Base-by-base conservation (phyloP, 1,140 invertebrate species). In the Calliphora vicina region DNA sequence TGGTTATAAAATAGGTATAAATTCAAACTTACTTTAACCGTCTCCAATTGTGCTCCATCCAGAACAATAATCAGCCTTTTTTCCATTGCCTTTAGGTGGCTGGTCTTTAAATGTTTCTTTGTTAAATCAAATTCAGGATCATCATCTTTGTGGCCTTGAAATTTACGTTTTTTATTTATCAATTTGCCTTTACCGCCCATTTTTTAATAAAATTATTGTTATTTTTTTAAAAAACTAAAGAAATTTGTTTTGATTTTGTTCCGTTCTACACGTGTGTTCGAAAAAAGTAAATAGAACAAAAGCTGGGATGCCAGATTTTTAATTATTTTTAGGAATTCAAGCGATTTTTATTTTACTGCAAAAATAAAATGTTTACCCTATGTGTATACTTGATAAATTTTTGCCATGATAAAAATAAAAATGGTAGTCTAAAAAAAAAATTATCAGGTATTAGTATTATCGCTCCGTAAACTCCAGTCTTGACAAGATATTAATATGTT, bases 31-130 rank as follows among this genome's bases (percentile, higher is more conserved):
- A 98, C 97, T 93, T 99, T 99, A 0, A 98, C 97, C 82, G 96
- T 97, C 93, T 99, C 98, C 57, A 99, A 91, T 88, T 99, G 97
- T 8, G 98, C 97, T 80, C 95, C 95, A 92, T 99, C 98, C 74
- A 99, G 91, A 83, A 99, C 94, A 81, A 99, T 93, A 85, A 99
- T 98, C 23, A 99, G 92, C 76, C 97, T 94, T 91, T 98, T 98
- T 85, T 97, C 96, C 91, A 96, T 82, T 12, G 87, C 85, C 17
- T 86, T 85, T n/a, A 89, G 12, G 23, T 91, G 89, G 29, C 86
- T 85, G 57, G 88, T 86, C 72, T 88, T 89, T 43, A 90, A 87
- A 76, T 90, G 86, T 50, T 90, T 90, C 29, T 88, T 88, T 26
- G 87, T 86, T 80, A 91, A 83, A 84, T 90, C 88, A 35, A 91